These are phyloP conservation scores for Girardia tigrina DNA, from an alignment of 2,888 invertebrate species.

Conservation along the genomic window DNA sequence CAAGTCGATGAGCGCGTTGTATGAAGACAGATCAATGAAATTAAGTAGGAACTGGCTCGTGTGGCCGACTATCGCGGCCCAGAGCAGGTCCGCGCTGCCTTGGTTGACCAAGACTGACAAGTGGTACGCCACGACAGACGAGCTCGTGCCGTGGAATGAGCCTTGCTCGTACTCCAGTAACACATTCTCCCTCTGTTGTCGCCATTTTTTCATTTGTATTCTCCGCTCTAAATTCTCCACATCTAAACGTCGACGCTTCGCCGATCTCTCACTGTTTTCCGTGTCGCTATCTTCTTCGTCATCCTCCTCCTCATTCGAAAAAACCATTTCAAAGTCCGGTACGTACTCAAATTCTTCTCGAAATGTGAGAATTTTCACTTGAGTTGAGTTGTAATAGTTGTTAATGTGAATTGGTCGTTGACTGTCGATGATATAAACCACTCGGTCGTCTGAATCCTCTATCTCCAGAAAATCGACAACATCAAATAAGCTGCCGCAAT, in stretches of 20 bases:
- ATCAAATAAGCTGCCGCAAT: constrained; percentile 80
- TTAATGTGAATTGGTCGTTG: constrained; percentile 82
- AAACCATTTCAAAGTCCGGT: constrained; percentile 73
- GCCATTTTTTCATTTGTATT: neutral
- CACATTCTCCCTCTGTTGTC: neutral
- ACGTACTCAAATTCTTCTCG: constrained; percentile 61
- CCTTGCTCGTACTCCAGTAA: neutral
- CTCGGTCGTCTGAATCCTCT: neutral
- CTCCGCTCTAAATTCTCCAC: neutral
- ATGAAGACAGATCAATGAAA: constrained; percentile 61
- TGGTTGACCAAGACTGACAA: neutral
- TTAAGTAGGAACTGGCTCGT: constrained; percentile 63
- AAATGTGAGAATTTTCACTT: constrained; percentile 48
- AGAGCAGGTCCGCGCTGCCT: neutral
- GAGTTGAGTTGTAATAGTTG: constrained; percentile 62
- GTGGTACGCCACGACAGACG: neutral
- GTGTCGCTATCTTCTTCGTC: neutral
- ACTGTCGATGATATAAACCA: constrained; percentile 41
- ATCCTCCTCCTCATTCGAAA: constrained; percentile 58
- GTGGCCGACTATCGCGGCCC: constrained; percentile 66
- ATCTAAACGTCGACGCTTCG: neutral
- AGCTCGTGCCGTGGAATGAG: neutral
- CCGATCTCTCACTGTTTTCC: neutral
- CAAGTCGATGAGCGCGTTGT: constrained; percentile 55
- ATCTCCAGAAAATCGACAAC: constrained; percentile 50